Evolutionary conservation across 2,888 invertebrate species (phyloP).

Genomic region (Pyrochroa serraticornis): DNA sequence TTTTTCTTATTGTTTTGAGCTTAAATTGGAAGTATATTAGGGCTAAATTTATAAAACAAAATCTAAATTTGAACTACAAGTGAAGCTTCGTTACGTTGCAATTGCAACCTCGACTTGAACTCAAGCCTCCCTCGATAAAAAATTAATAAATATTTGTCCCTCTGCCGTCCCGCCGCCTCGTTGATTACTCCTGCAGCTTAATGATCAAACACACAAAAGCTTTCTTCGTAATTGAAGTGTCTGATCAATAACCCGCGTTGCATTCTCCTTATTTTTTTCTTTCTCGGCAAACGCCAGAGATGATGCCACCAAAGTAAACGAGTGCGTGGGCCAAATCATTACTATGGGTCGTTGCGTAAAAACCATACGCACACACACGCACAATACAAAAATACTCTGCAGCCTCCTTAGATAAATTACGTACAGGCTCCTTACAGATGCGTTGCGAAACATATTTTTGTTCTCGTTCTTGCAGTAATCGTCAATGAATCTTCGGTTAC

Average conservation of each 20-base stretch:
- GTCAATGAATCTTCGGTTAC: neutral
- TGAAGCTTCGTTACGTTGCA: too few relatives aligned
- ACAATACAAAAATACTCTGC: slow-evolving; percentile 25
- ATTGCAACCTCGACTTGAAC: too few relatives aligned
- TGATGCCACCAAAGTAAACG: too few relatives aligned
- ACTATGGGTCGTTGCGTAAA: slow-evolving; percentile 8
- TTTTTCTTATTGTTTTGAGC: too few relatives aligned
- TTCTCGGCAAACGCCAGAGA: neutral
- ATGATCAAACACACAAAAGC: slow-evolving; percentile 1
- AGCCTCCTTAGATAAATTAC: slow-evolving; percentile 29
- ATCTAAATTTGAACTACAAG: too few relatives aligned
- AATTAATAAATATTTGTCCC: too few relatives aligned
- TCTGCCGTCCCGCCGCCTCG: neutral
- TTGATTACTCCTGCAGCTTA: neutral
- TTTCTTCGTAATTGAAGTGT: neutral
- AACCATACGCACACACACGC: slow-evolving; percentile 20
- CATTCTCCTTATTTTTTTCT: neutral
- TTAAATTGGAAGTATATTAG: too few relatives aligned
- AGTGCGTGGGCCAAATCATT: slow-evolving; percentile 11
- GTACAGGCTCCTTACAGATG: slow-evolving; percentile 31
- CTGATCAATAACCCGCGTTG: neutral
- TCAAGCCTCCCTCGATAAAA: too few relatives aligned
- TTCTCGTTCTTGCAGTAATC: slow-evolving; percentile 31
- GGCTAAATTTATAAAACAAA: too few relatives aligned
- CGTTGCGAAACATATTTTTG: slow-evolving; percentile 45